Evolutionary conservation across 2,888 invertebrate genomes (phyloP).

Genomic region (Eupithecia abbreviata): DNA sequence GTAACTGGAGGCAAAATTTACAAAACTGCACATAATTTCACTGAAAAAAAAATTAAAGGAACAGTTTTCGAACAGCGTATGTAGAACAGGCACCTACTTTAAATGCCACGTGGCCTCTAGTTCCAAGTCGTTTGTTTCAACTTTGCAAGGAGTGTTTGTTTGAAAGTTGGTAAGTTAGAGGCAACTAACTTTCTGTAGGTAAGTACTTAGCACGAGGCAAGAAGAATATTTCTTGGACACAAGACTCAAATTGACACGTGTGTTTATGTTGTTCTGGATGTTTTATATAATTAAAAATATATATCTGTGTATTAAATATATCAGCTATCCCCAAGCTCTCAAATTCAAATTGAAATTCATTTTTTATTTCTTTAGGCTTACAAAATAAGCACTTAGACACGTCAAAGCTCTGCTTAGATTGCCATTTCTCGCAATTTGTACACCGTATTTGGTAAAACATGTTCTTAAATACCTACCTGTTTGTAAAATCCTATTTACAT

Average conservation of each 20-base stretch:
- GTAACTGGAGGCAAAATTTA: not conserved
- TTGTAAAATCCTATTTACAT: too few species aligned
- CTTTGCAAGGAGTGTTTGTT: slow-evolving; percentile 55
- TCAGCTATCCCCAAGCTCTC: too few species aligned
- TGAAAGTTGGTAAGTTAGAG: slow-evolving; percentile 18
- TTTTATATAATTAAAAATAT: too few species aligned
- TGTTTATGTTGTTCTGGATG: not conserved
- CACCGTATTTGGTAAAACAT: too few species aligned
- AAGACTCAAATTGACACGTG: not conserved
- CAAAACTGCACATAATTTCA: not conserved
- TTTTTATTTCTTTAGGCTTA: too few species aligned
- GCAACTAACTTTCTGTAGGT: slow-evolving; percentile 7
- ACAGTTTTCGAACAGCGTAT: slow-evolving; percentile 60
- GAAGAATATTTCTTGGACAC: not conserved
- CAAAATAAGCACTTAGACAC: too few species aligned
- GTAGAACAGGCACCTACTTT: slow-evolving; percentile 56
- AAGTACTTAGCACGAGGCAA: not conserved
- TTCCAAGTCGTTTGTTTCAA: slow-evolving; percentile 69
- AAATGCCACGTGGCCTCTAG: slow-evolving; percentile 70
- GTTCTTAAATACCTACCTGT: too few species aligned
- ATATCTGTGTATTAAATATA: too few species aligned
- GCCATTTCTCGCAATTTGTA: too few species aligned
- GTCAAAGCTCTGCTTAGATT: too few species aligned
- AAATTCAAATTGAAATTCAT: too few species aligned
- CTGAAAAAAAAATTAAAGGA: slow-evolving; percentile 44